phyloP scores from a whole-genome alignment of 2,888 invertebrate species.

The Achlya flavicornis region DNA sequence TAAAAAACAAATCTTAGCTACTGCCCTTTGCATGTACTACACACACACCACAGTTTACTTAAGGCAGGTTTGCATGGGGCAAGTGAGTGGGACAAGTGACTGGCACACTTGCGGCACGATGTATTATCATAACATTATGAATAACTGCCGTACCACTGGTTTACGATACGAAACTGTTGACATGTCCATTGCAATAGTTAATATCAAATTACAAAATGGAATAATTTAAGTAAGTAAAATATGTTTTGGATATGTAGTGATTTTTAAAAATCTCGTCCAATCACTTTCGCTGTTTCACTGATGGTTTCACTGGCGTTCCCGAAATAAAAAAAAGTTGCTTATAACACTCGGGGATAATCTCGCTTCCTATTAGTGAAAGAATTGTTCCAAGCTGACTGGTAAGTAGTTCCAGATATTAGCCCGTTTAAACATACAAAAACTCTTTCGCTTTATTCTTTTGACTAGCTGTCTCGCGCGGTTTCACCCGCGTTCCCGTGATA shows the following conservation, averaged over 20 bases:
- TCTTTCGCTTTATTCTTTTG: too few relatives aligned
- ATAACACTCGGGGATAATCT: too few relatives aligned
- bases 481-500: too few relatives aligned
- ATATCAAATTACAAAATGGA: not conserved
- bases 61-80: slow-evolving; percentile 43
- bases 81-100: slow-evolving; percentile 44
- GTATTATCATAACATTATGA: slow-evolving; percentile 51
- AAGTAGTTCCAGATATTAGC: too few relatives aligned
- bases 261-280: too few relatives aligned
- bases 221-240: not conserved
- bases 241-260: not conserved
- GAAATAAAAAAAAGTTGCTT: too few relatives aligned
- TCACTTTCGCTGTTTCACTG: too few relatives aligned
- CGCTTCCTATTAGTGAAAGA: too few relatives aligned
- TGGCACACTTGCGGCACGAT: slow-evolving; percentile 38
- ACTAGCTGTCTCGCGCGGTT: too few relatives aligned
- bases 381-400: too few relatives aligned
- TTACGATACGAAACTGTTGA: slow-evolving; percentile 31
- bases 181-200: slow-evolving; percentile 7
- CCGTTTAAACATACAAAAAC: too few relatives aligned
- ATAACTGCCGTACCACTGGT: slow-evolving; percentile 44
- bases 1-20: not conserved
- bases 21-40: slow-evolving; percentile 27
- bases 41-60: slow-evolving; percentile 29
- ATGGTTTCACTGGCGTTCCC: too few relatives aligned